phyloP scores from a whole-genome alignment of 2,888 invertebrate genomes.

The Mechanitis mazaeus region DNA sequence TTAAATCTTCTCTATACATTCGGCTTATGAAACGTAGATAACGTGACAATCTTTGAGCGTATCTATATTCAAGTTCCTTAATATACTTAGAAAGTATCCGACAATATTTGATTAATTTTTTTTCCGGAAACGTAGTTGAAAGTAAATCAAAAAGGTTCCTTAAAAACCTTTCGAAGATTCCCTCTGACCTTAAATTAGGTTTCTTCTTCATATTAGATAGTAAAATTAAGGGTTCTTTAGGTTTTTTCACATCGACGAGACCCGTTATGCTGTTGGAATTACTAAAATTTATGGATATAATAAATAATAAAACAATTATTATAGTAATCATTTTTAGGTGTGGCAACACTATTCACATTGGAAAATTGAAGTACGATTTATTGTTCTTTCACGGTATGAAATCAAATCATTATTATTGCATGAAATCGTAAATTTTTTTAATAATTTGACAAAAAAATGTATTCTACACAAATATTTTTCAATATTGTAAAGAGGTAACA shows the following conservation, averaged over 20 bases:
- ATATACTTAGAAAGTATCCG: constrained; percentile 38
- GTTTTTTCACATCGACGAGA: constrained; percentile 17
- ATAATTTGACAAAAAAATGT: too few relatives aligned
- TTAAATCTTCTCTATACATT: constrained; percentile 38
- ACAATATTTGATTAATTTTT: constrained; percentile 39
- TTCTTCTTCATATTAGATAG: constrained; percentile 20
- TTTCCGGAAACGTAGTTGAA: constrained; percentile 36
- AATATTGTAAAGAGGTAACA: too few relatives aligned
- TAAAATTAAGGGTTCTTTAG: constrained; percentile 15
- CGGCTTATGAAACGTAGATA: constrained; percentile 37
- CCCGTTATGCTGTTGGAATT: constrained; percentile 18
- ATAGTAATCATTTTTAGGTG: constrained; percentile 11
- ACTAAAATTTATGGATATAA: constrained; percentile 9
- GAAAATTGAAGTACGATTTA: background rate
- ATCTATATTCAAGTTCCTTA: constrained; percentile 31
- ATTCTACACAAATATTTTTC: too few relatives aligned
- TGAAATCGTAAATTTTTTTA: background rate
- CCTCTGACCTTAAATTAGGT: constrained; percentile 27
- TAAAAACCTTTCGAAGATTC: constrained; percentile 51
- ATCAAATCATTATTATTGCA: constrained; percentile 25
- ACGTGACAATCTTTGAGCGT: constrained; percentile 38
- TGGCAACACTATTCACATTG: constrained; percentile 1
- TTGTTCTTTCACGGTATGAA: constrained; percentile 26
- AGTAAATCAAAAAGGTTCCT: constrained; percentile 40
- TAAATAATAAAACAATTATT: constrained; percentile 5